phyloP scores from a whole-genome alignment of 2,113 vertebrate genomes.

The Columbina picui region DNA sequence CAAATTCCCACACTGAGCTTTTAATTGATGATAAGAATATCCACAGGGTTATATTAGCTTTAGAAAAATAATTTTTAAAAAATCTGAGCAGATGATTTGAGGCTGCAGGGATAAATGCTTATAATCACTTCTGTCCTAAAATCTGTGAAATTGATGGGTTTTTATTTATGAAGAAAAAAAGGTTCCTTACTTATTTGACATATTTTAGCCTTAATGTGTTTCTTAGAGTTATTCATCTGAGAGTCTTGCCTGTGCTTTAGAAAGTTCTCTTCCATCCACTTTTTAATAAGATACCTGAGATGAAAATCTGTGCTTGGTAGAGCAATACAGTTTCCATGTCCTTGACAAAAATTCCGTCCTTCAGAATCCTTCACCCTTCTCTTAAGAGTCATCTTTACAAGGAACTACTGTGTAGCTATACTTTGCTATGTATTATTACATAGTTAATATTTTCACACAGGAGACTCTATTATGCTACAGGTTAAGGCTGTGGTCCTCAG shows the following conservation, averaged over 20 bases:
- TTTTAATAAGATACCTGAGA: not conserved
- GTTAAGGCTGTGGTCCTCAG: not conserved
- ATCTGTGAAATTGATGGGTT: not conserved
- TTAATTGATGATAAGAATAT: constrained; percentile 42
- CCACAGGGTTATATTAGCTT: constrained; percentile 27
- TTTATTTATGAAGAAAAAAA: not conserved
- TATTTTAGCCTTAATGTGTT: not conserved
- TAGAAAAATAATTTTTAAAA: not conserved
- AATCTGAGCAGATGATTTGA: not conserved
- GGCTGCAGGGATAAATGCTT: not conserved
- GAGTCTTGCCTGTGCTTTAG: not conserved
- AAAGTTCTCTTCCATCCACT: not conserved
- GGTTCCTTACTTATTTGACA: not conserved
- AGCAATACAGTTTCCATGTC: not conserved
- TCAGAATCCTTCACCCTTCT: not conserved
- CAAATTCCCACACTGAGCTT: constrained; percentile 40
- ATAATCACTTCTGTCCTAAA: not conserved
- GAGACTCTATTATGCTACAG: not conserved
- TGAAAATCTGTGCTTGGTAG: not conserved
- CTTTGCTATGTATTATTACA: not conserved
- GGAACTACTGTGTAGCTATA: not conserved
- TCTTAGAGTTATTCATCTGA: not conserved
- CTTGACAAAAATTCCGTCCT: not conserved
- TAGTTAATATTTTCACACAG: not conserved
- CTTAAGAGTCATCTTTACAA: not conserved